Evolutionary conservation across 1,140 invertebrate genomes (phyloP).

Genomic region (Neuroterus valhalla): DNA sequence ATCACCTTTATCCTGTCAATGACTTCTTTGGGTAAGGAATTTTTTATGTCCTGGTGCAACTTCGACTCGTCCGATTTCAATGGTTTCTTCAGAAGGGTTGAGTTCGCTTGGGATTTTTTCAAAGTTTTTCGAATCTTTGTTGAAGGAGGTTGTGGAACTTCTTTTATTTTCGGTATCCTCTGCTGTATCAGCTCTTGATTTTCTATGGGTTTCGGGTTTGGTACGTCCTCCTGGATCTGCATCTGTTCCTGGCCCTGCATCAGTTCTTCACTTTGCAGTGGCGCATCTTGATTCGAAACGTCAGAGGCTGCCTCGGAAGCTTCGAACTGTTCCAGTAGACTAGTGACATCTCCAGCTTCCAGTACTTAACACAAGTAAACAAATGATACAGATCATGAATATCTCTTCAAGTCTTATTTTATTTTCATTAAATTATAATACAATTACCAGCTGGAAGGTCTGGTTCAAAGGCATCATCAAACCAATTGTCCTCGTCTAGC

Average conservation of each 20-base stretch:
- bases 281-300: background rate
- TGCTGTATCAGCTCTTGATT: background rate
- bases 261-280: background rate
- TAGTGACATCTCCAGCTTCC: slow-evolving; percentile 75
- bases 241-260: background rate
- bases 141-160: slow-evolving; percentile 30
- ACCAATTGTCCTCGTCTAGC: background rate
- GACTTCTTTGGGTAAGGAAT: slow-evolving; percentile 71
- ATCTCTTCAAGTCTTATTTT: background rate
- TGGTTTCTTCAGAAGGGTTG: slow-evolving; percentile 47
- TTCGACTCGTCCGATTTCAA: slow-evolving; percentile 46
- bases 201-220: background rate
- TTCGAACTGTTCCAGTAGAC: slow-evolving; percentile 78
- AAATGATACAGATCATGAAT: slow-evolving; percentile 1
- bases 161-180: background rate
- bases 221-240: background rate
- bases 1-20: slow-evolving; percentile 75
- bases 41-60: slow-evolving; percentile 66
- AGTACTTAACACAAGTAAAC: slow-evolving; percentile 61
- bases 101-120: slow-evolving; percentile 39
- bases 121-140: slow-evolving; percentile 49
- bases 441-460: slow-evolving; percentile 24
- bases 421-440: background rate
- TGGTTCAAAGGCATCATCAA: slow-evolving; percentile 30
- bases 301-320: slow-evolving; percentile 60